Conservation (phyloP, 2,888 invertebrate species). For the Escarpia spicata region DNA sequence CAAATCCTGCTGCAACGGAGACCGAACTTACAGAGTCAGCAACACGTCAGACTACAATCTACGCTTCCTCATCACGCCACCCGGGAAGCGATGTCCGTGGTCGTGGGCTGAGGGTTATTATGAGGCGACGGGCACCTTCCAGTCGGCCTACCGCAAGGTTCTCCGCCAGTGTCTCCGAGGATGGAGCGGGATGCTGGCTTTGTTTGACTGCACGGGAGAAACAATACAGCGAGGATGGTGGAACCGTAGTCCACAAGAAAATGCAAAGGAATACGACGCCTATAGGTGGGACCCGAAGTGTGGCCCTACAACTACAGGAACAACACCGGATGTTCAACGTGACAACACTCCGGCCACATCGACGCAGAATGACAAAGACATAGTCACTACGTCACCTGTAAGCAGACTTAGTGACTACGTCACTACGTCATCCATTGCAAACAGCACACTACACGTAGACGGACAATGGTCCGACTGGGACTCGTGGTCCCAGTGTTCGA, state of each 20-base stretch:
- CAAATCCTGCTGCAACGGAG: neutral
- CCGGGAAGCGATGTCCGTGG: neutral
- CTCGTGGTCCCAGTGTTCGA: conserved; percentile 21
- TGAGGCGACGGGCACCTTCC: neutral
- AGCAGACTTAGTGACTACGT: neutral
- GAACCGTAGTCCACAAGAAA: neutral
- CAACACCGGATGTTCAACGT: too few relatives aligned
- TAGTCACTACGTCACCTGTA: too few relatives aligned
- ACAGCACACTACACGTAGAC: neutral
- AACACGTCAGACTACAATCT: neutral
- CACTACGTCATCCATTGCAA: neutral
- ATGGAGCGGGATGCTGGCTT: neutral
- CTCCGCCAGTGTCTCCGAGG: neutral
- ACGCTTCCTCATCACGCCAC: neutral
- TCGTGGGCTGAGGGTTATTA: neutral
- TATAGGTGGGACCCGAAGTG: neutral
- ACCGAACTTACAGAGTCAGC: neutral
- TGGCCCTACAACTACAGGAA: neutral
- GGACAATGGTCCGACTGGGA: conserved; percentile 21
- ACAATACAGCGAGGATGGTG: neutral
- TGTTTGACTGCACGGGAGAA: neutral
- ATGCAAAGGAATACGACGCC: neutral
- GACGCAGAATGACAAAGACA: too few relatives aligned
- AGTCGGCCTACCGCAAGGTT: neutral
- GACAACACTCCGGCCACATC: too few relatives aligned